Percentiles rank a stretch among this genome's conserved stretches.
Conservation (phyloP, 2,888 invertebrate genomes). For the Hypena proboscidalis region DNA sequence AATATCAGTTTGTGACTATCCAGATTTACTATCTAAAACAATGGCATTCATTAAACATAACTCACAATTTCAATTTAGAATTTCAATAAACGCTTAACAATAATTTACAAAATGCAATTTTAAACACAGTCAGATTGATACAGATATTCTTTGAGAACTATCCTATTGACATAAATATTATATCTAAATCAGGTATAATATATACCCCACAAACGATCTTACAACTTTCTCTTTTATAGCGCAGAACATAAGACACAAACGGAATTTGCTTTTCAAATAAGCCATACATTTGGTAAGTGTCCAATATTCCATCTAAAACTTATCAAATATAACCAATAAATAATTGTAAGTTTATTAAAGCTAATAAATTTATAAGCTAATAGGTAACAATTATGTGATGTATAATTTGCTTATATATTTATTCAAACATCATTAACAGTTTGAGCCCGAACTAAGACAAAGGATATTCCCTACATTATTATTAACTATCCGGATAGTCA, state of each 20-base stretch:
- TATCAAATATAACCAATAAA: conserved; percentile 18
- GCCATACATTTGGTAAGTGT: neutral
- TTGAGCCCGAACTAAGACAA: conserved; percentile 25
- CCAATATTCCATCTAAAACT: conserved; percentile 10
- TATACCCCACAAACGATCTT: conserved; percentile 8
- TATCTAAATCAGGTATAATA: conserved; percentile 7
- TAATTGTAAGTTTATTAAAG: conserved; percentile 27
- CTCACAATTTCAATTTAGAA: conserved; percentile 15
- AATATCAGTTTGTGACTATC: conserved; percentile 25
- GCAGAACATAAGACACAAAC: conserved; percentile 6
- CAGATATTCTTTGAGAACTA: conserved; percentile 14
- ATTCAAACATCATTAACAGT: conserved; percentile 7
- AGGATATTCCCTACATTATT: conserved; percentile 13
- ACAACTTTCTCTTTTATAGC: conserved; percentile 6
- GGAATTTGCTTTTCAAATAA: conserved; percentile 4
- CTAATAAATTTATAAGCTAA: conserved; percentile 28
- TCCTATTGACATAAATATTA: conserved; percentile 10
- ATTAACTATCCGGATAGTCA: conserved; percentile 34
- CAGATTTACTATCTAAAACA: conserved; percentile 25
- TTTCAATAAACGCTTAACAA: conserved; percentile 24
- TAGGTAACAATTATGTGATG: conserved; percentile 30
- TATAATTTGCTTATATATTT: conserved; percentile 17
- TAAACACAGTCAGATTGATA: conserved; percentile 11
- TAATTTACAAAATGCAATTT: conserved; percentile 20
- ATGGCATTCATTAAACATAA: conserved; percentile 16